Base-by-base conservation (phyloP, 2,888 invertebrate genomes). In the Oscheius myriophilus region DNA sequence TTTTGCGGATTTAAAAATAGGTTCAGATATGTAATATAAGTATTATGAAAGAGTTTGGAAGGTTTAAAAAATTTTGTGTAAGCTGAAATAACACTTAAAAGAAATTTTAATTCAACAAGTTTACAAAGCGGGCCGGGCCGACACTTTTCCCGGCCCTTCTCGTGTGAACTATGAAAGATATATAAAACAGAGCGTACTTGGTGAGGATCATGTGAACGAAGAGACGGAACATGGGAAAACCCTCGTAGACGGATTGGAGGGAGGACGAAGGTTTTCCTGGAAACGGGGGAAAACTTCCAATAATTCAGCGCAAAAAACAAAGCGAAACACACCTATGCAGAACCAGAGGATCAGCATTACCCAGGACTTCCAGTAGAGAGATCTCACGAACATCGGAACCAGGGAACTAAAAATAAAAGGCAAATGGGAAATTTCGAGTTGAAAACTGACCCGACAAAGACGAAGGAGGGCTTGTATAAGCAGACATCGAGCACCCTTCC, bases 351-450 rank as follows among this genome's bases (percentile, higher is more conserved):
- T 67, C 1, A 67, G n/a, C 16, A 67, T 53, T 6, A 59, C 21
- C 67, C 67, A 67, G 21, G 67, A 49, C 25, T 53, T 67, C 67
- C 67, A 67, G 39, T 67, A 67, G 33, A 59, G 25, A 4, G 42
- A 18, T 11, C 25, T 26, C 23, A 67, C 52, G 21, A 61, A 59
- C 52, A 67, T 59, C 12, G 67, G 61, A 6, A 55, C 14, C n/a
- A 51, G 25, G 14, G 55, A 57, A 7, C 66, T 66, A 43, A 33
- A 52, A 41, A 39, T 16, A 42, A 12, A 16, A 26, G 18, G 14
- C 16, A 21, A 39, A 55, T 39, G 39, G 1, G 42, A 1, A 23
- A 2, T 6, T 16, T 14, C 3, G 21, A 16, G 1, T 46, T 62
- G n/a, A 25, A 53, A 3, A 18, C 57, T 33, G 18, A 66, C 57